Base-by-base conservation (phyloP, 2,888 invertebrate genomes). In the Spilarctia lutea region DNA sequence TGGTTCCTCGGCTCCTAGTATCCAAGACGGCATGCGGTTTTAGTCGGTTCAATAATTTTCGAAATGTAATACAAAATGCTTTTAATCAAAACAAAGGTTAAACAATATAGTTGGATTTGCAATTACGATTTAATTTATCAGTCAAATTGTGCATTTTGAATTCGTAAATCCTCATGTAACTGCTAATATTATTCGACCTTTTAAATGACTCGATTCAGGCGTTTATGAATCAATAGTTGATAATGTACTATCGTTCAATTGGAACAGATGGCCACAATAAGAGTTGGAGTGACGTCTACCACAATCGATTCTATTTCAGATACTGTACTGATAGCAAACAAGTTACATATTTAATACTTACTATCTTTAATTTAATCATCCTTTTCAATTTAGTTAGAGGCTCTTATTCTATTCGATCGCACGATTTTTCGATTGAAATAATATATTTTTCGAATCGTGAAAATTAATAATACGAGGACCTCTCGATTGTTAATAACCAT, bases 191-290 rank as follows among this genome's bases (percentile, higher is more conserved):
- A 48, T 76, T 75, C 72, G 76, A 70, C 69, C 66, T 76, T 82
- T 77, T 78, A 73, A 72, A 81, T 76, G 76, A 75, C 60, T 81
- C 76, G 73, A 81, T 77, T 73, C 72, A 73, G 69, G 33, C 72
- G 74, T 68, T 70, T 71, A 76, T 85, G 83, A 85, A 83, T 86
- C 79, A 81, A 84, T 82, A 83, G 79, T 85, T 79, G 78, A 86
- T 56, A 66, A 24, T 67, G 27, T 75, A 82, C 79, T 83, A 83
- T 81, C 78, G 74, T 74, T 81, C 80, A 85, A 87, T 85, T 84
- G 86, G 69, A 35, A 77, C 83, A 81, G 83, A 84, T 84, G 78
- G 74, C 73, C 75, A 67, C 74, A 68, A 71, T 75, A 73, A 71
- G 68, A 78, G 79, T 80, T 84, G 78, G 74, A 76, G 67, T 83